A percentile compares a stretch with the other conserved stretches of the same genome.
These are phyloP conservation scores for Oceanodroma tethys DNA, from an alignment of 2,113 vertebrate species.

Conservation along the genomic window DNA sequence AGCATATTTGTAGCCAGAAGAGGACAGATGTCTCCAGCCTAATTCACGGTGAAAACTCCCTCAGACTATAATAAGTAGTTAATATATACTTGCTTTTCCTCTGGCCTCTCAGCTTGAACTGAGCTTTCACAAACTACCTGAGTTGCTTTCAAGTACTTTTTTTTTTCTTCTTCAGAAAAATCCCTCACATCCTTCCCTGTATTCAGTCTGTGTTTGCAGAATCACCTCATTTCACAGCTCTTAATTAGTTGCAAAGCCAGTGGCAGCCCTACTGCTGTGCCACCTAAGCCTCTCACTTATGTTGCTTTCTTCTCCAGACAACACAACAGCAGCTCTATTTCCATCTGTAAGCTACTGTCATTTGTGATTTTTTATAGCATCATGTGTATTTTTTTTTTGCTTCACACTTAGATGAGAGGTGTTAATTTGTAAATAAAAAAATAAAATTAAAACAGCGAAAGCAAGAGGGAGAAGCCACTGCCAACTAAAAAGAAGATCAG, in stretches of 20 bases:
- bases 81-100: neutral
- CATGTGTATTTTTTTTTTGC: neutral
- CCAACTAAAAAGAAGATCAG: neutral
- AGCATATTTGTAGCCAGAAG: neutral
- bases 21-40: neutral
- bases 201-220: neutral
- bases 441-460: neutral
- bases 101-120: neutral
- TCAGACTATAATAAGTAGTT: neutral
- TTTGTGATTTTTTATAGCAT: neutral
- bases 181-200: neutral
- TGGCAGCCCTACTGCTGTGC: neutral
- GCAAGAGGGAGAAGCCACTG: neutral
- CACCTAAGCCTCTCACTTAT: neutral
- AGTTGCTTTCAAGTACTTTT: neutral
- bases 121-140: neutral
- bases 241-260: neutral
- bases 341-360: neutral
- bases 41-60: neutral
- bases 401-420: neutral
- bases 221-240: neutral
- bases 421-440: conserved; percentile 29
- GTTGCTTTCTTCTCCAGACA: neutral
- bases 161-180: neutral
- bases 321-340: neutral